A percentile compares a stretch with the other conserved stretches of the same genome.
phyloP scores from a whole-genome alignment of 2,797 vertebrate species.

The Gouania willdenowi region DNA sequence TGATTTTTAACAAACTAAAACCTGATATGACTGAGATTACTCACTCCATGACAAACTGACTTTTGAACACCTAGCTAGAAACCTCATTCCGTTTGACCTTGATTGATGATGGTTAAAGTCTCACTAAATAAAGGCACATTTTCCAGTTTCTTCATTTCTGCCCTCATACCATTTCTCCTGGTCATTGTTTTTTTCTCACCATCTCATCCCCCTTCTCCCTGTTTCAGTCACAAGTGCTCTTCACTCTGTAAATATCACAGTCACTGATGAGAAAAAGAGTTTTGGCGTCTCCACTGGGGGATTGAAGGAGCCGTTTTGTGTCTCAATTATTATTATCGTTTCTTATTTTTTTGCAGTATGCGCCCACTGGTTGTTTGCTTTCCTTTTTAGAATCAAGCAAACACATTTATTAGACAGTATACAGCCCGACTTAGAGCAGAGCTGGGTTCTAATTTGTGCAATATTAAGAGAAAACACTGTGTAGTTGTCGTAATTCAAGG shows the following conservation, averaged over 20 bases:
- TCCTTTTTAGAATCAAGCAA: too few species aligned
- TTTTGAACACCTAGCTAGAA: slow-evolving; percentile 63
- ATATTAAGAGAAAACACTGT: too few species aligned
- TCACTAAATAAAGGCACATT: slow-evolving; percentile 59
- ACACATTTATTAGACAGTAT: too few species aligned
- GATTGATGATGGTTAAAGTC: slow-evolving; percentile 61
- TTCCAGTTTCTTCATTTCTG: slow-evolving; percentile 28
- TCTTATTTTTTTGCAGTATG: slow-evolving; percentile 4
- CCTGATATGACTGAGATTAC: slow-evolving; percentile 58
- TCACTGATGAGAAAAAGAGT: slow-evolving; percentile 61
- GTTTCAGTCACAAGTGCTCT: slow-evolving; percentile 49
- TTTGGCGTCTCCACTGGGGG: slow-evolving; percentile 57
- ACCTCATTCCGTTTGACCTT: slow-evolving; percentile 69
- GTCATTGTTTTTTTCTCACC: slow-evolving; percentile 5
- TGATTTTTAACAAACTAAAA: slow-evolving; percentile 37
- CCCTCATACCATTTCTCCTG: slow-evolving; percentile 29
- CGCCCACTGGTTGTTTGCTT: slow-evolving; percentile 15
- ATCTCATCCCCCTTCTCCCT: slow-evolving; percentile 10
- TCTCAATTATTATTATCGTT: slow-evolving; percentile 66
- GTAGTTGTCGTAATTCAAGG: too few species aligned
- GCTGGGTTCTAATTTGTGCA: too few species aligned
- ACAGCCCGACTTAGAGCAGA: too few species aligned
- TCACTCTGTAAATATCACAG: slow-evolving; percentile 69
- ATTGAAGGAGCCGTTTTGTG: slow-evolving; percentile 71
- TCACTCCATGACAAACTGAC: slow-evolving; percentile 41